These are phyloP conservation scores for Diabrotica virgifera DNA, from an alignment of 1,140 invertebrate genomes.

Conservation along the genomic window DNA sequence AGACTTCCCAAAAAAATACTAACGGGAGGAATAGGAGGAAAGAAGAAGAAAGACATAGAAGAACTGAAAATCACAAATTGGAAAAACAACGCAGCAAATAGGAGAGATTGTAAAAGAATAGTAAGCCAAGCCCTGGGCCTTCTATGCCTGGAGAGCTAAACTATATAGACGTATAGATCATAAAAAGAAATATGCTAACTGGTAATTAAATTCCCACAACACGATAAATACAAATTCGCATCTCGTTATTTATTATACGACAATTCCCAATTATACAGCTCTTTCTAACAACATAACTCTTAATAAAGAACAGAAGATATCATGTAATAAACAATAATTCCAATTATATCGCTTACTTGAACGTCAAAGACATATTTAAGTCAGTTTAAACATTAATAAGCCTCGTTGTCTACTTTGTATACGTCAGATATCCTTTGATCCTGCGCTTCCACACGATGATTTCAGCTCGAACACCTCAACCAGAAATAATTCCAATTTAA, in stretches of 20 bases:
- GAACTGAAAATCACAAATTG: too few species aligned
- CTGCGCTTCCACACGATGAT: slow-evolving; percentile 23
- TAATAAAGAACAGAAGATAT: neutral
- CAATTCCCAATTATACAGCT: neutral
- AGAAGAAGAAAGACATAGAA: too few species aligned
- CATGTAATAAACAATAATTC: slow-evolving; percentile 33
- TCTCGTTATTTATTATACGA: neutral
- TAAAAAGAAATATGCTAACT: too few species aligned
- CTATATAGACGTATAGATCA: too few species aligned
- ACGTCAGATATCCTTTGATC: slow-evolving; percentile 35
- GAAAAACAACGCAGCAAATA: too few species aligned
- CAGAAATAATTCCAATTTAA: slow-evolving; percentile 34
- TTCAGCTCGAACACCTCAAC: slow-evolving; percentile 24
- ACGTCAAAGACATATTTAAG: slow-evolving; percentile 34
- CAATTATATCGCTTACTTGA: slow-evolving; percentile 32
- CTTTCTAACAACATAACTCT: neutral
- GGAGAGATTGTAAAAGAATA: too few species aligned
- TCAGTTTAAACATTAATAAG: slow-evolving; percentile 35
- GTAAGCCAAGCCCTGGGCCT: too few species aligned
- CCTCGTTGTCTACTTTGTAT: slow-evolving; percentile 35
- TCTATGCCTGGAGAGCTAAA: too few species aligned
- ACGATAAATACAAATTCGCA: too few species aligned
- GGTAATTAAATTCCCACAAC: too few species aligned
- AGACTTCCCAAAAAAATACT: too few species aligned
- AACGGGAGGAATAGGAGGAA: too few species aligned